These are phyloP conservation scores for Tetragonula carbonaria DNA, from an alignment of 2,888 invertebrate species.

Conservation along the genomic window DNA sequence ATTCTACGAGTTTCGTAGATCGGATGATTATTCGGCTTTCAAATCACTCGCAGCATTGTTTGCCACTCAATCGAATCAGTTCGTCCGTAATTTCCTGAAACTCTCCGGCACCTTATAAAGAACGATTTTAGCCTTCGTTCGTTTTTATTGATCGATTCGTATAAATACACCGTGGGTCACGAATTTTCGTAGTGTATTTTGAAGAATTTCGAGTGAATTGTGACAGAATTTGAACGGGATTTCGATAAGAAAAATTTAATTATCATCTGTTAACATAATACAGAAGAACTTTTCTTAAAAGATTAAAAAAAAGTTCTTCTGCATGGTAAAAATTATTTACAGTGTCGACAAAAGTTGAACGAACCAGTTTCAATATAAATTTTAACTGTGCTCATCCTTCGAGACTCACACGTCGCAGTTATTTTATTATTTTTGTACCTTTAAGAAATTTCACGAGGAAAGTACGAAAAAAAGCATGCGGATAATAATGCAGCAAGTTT, in stretches of 20 bases:
- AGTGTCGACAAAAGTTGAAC: background rate
- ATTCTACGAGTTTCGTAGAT: slow-evolving; percentile 24
- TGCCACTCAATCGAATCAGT: background rate
- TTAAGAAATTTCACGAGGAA: background rate
- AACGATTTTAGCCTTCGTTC: background rate
- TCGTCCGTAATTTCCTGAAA: background rate
- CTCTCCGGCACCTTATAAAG: background rate
- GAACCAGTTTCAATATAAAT: no score
- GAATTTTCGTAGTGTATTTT: background rate
- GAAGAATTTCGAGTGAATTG: background rate
- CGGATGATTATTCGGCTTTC: slow-evolving; percentile 24
- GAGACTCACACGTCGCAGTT: background rate
- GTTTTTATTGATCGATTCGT: background rate
- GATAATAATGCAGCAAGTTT: background rate
- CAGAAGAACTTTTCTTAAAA: background rate
- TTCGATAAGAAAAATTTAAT: background rate
- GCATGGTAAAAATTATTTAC: background rate
- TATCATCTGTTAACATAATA: background rate
- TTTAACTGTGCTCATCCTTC: no score
- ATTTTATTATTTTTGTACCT: background rate
- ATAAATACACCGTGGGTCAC: accelerated
- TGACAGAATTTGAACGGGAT: background rate
- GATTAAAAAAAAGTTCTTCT: background rate
- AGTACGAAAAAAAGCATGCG: background rate
- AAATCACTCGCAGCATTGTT: background rate